phyloP scores from a whole-genome alignment of 53 echinoderm and acorn worm genomes.

The Holothuria leucospilota region DNA sequence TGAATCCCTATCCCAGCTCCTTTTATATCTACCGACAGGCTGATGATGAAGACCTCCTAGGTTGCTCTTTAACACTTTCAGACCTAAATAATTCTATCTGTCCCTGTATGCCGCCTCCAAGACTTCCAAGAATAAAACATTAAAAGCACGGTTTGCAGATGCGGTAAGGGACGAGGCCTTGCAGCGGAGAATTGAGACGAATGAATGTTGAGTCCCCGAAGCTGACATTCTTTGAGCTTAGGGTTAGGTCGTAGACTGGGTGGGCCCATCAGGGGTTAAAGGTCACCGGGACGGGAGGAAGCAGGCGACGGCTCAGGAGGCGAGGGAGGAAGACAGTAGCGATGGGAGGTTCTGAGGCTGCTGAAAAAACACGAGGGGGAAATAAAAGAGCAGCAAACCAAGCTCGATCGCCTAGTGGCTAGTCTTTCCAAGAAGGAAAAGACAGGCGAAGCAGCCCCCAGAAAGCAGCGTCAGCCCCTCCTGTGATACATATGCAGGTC shows the following conservation, averaged over 20 bases:
- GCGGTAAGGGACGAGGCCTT: too few relatives aligned
- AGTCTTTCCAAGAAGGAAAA: background rate
- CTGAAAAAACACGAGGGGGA: background rate
- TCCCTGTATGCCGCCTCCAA: conserved; percentile 14
- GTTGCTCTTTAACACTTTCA: conserved; percentile 54
- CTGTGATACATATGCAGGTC: background rate
- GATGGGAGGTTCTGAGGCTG: background rate
- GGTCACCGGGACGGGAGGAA: background rate
- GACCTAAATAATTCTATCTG: conserved; percentile 41
- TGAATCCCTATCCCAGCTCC: conserved; percentile 52
- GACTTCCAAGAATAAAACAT: background rate
- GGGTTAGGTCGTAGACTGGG: conserved; percentile 15
- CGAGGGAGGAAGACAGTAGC: background rate
- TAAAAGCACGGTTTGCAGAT: too few relatives aligned
- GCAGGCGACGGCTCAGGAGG: background rate
- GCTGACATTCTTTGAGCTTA: too few relatives aligned
- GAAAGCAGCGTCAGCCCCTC: background rate
- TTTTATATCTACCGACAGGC: conserved; percentile 61
- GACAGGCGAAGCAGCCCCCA: background rate
- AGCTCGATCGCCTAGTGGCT: background rate
- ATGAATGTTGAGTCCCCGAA: too few relatives aligned
- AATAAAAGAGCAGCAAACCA: background rate
- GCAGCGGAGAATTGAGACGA: too few relatives aligned
- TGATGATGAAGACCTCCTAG: conserved; percentile 49
- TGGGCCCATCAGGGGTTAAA: background rate